A percentile compares a stretch with the other conserved stretches of the same genome.
phyloP scores from a whole-genome alignment of 2,113 vertebrate species.

The Cephalopterus ornatus region DNA sequence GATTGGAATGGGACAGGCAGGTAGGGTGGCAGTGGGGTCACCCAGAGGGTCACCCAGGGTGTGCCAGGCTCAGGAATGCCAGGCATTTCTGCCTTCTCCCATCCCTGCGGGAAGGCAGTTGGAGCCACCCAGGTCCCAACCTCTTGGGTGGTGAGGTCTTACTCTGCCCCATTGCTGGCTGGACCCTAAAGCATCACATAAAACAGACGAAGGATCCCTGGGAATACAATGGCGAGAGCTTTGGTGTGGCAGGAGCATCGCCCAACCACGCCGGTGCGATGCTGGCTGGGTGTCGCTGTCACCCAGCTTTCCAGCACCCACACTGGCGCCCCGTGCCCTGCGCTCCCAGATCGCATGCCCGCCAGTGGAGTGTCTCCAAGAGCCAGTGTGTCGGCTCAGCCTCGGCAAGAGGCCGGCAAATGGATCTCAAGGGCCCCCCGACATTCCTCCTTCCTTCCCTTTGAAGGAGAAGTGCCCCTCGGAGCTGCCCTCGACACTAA shows the following conservation, averaged over 20 bases:
- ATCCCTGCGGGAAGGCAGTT: background rate
- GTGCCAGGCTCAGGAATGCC: background rate
- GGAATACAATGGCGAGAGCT: accelerated
- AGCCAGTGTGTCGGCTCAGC: accelerated
- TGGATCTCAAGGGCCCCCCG: constrained; percentile 33
- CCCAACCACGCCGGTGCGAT: accelerated
- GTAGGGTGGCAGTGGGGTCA: background rate
- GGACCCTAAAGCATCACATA: background rate
- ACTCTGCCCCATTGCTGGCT: accelerated
- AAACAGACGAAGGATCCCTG: accelerated
- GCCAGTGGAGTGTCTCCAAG: background rate
- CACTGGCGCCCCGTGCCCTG: accelerated
- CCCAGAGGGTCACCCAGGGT: background rate
- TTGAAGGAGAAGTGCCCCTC: background rate
- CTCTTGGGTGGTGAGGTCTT: background rate
- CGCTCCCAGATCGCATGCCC: accelerated
- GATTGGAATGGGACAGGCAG: background rate
- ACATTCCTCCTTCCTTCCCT: background rate
- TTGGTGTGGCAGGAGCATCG: background rate
- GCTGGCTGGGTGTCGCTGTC: background rate
- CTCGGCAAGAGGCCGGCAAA: background rate
- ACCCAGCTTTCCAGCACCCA: background rate
- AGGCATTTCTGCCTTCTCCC: background rate
- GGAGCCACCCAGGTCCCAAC: background rate
- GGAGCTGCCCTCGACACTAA: background rate